Evolutionary conservation across 1,140 invertebrate genomes (phyloP).

Genomic region (Parasteatoda tepidariorum): DNA sequence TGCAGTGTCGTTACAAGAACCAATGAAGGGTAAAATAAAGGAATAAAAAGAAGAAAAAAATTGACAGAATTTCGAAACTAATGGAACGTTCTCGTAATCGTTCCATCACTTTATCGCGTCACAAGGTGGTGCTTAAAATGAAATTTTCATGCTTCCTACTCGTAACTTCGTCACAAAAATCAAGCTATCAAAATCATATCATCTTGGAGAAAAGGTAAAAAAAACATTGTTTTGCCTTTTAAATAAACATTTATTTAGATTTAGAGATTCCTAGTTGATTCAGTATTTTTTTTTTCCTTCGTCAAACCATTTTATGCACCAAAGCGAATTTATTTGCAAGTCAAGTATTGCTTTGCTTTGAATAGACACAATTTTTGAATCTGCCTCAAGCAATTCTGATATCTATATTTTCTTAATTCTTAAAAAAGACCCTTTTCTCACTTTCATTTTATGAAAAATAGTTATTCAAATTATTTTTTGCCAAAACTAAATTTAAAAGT

Average conservation of each 20-base stretch:
- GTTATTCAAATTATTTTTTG: no score
- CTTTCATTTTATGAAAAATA: no score
- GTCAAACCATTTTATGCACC: neutral
- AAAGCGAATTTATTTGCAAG: conserved; percentile 7
- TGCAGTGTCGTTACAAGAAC: neutral
- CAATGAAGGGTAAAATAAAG: neutral
- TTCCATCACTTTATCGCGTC: conserved; percentile 2
- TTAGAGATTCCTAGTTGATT: conserved; percentile 39
- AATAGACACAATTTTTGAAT: neutral
- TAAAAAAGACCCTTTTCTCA: no score
- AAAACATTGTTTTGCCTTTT: conserved; percentile 28
- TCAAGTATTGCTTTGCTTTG: neutral
- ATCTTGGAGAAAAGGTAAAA: neutral
- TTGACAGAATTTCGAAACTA: neutral
- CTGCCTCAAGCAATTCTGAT: no score
- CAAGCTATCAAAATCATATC: conserved; percentile 58
- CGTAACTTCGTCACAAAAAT: conserved; percentile 7
- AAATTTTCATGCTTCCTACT: conserved; percentile 39
- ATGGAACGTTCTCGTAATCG: conserved; percentile 3
- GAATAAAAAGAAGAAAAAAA: neutral
- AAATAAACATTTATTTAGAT: conserved; percentile 60
- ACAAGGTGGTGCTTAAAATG: conserved; percentile 39
- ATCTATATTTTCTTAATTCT: no score
- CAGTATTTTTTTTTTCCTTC: conserved; percentile 13
- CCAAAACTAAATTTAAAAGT: no score